These are phyloP conservation scores for Amphiprion percula DNA, from an alignment of 2,113 vertebrate genomes.

Conservation along the genomic window DNA sequence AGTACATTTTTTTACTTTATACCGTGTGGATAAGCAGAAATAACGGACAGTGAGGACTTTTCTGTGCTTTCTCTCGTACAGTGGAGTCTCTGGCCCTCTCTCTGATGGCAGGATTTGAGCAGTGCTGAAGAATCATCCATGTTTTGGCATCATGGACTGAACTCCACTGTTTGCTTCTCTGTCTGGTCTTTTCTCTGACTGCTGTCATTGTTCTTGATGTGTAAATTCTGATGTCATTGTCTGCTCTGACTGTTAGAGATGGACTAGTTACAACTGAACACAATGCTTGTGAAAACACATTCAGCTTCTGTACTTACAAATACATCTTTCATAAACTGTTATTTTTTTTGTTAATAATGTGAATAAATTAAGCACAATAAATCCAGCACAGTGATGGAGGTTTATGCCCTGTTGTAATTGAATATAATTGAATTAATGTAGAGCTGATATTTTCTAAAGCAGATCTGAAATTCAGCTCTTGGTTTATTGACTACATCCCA, in stretches of 20 bases:
- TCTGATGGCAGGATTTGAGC: conserved; percentile 97
- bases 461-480: background rate
- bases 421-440: background rate
- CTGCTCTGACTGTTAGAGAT: conserved; percentile 3
- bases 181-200: conserved; percentile 33
- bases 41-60: background rate
- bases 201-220: conserved; percentile 29
- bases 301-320: conserved; percentile 8
- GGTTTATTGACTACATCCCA: no score
- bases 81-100: conserved; percentile 98
- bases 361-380: conserved; percentile 54
- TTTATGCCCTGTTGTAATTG: background rate
- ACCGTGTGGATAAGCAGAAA: background rate
- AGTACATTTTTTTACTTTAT: background rate
- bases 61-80: conserved; percentile 64
- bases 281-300: background rate
- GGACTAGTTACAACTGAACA: background rate
- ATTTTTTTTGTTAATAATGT: conserved; percentile 39
- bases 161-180: conserved; percentile 10
- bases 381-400: conserved; percentile 23
- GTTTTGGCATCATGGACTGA: background rate
- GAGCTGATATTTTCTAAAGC: background rate
- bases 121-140: conserved; percentile 80
- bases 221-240: conserved; percentile 24
- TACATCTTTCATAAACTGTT: background rate